Conservation (phyloP, 1,140 invertebrate genomes). For the Drosophila erecta region DNA sequence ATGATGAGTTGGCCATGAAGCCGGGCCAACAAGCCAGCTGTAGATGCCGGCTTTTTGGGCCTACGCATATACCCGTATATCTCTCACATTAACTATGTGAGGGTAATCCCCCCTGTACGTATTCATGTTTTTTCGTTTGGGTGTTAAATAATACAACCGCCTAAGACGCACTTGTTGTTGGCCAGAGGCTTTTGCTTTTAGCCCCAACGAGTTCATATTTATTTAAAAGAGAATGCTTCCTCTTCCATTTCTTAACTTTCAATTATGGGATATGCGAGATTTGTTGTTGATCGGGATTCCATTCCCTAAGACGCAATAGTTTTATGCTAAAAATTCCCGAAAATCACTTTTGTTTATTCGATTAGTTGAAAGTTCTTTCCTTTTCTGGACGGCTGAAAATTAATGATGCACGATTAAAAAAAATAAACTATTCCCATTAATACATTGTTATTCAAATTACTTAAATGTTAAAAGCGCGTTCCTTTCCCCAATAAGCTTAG, state of each 20-base stretch:
- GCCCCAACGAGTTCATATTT: slow-evolving; percentile 47
- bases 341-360: slow-evolving; percentile 58
- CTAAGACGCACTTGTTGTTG: slow-evolving; percentile 76
- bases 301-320: slow-evolving; percentile 68
- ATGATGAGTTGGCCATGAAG: slow-evolving; percentile 61
- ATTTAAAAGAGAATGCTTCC: slow-evolving; percentile 44
- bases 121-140: slow-evolving; percentile 35
- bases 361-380: slow-evolving; percentile 44
- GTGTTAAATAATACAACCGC: slow-evolving; percentile 73
- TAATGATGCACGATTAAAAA: slow-evolving; percentile 28
- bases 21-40: slow-evolving; percentile 25
- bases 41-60: slow-evolving; percentile 54
- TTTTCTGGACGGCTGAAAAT: slow-evolving; percentile 6
- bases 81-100: slow-evolving; percentile 19
- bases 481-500: background rate
- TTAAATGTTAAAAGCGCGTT: slow-evolving; percentile 4
- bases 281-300: slow-evolving; percentile 49
- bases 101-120: slow-evolving; percentile 1
- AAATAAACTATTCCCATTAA: background rate
- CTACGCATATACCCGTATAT: slow-evolving; percentile 44
- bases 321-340: slow-evolving; percentile 49
- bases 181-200: slow-evolving; percentile 40
- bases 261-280: slow-evolving; percentile 59
- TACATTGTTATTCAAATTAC: background rate
- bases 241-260: slow-evolving; percentile 68